Evolutionary conservation across 2,888 invertebrate species (phyloP).

Genomic region (Sceliomorpha sp.): DNA sequence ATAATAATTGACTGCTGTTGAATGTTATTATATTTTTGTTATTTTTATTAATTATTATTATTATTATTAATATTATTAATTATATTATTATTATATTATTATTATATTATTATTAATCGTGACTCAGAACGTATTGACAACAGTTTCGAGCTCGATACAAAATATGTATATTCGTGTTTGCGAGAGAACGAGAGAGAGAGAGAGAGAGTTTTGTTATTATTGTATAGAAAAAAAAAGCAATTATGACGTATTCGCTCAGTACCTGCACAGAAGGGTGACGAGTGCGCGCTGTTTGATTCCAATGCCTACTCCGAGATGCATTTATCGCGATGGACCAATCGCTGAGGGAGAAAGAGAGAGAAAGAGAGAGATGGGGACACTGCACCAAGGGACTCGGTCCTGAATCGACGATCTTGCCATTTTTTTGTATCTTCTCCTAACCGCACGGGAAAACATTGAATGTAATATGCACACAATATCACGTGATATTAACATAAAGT

Average conservation of each 20-base stretch:
- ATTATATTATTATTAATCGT: constrained; percentile 46
- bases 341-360: no score
- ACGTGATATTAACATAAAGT: no score
- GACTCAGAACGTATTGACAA: constrained; percentile 19
- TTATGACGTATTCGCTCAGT: constrained; percentile 68
- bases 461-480: no score
- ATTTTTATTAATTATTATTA: constrained; percentile 66
- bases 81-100: constrained; percentile 22
- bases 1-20: constrained; percentile 77
- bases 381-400: constrained; percentile 36
- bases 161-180: constrained; percentile 72
- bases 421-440: constrained; percentile 23
- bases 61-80: constrained; percentile 56
- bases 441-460: no score
- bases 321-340: constrained; percentile 41
- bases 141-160: constrained; percentile 44
- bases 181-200: no score
- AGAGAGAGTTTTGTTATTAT: constrained; percentile 76
- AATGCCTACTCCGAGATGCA: constrained; percentile 61
- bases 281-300: constrained; percentile 63
- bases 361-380: no score
- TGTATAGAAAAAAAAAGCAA: constrained; percentile 71
- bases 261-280: constrained; percentile 64
- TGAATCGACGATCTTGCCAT: constrained; percentile 42
- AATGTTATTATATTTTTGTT: constrained; percentile 80